Base-by-base conservation (phyloP, 2,797 vertebrate species). In the Danio choprae region DNA sequence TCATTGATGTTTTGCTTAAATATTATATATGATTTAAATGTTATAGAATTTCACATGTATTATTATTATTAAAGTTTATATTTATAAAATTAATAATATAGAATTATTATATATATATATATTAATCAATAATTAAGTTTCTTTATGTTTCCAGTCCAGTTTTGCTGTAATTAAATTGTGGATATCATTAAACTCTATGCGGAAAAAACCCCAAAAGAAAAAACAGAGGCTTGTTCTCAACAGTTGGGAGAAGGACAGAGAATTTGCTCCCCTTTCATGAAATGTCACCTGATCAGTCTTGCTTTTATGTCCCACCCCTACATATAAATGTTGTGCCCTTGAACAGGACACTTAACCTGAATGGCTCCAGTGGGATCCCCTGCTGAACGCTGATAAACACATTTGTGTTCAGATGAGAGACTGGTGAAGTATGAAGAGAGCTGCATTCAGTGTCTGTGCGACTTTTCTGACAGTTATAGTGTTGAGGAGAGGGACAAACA, bases 401-500 rank as follows among this genome's bases (percentile, higher is more conserved):
- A 43, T 69, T 62, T 79, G 46, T 82, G 77, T 76, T 53, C 53
- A 62, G 44, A 75, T 71, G 67, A 76, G 59, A 56, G 76, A 81
- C 67, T 59, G 79, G 77, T 87, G 85, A 86, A 91, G 90, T 91
- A 63, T 78, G 69, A 79, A 73, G 43, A 81, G 60, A 15, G 29
- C 10, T 59, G 76, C 50, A 89, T 92, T 89, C 84, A 87, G 87
- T 80, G 81, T 88, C 85, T 90, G 87, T 89, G 89, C 89, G 86
- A 71, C 58, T 84, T 87, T 90, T 89, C 92, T 92, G 92, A 91
- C 89, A 86, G 89, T 89, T 77, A 16, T 89, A 89, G 88, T 88
- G 75, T 87, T 91, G 88, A 93, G 93, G 91, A 87, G 90, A 91
- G 89, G 84, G 88, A 88, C 89, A 90, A 87, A 88, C 87, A 90